Evolutionary conservation across 2,797 vertebrate genomes (phyloP).

Genomic region (Myripristis jacobus): DNA sequence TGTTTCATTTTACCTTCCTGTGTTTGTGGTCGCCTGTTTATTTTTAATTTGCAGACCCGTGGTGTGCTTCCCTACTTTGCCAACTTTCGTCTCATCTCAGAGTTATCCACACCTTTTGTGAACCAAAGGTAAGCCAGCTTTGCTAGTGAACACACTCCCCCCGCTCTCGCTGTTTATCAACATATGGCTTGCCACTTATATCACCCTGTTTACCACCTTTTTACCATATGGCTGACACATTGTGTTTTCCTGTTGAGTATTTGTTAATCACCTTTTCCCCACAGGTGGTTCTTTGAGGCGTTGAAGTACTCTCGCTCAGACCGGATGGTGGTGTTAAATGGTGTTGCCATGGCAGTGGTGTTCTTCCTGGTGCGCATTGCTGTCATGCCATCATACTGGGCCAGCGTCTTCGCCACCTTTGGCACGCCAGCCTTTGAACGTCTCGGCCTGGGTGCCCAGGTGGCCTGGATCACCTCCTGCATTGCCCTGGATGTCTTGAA

Average conservation of each 20-base stretch:
- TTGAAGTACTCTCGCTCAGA: constrained; percentile 82
- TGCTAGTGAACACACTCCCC: background rate
- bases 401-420: constrained; percentile 84
- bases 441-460: constrained; percentile 84
- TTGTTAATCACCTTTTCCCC: background rate
- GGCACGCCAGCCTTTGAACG: constrained; percentile 83
- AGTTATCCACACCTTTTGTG: constrained; percentile 88
- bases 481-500: constrained; percentile 86
- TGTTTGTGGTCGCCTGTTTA: background rate
- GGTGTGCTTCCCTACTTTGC: constrained; percentile 87
- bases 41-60: constrained; percentile 75
- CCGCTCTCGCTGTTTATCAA: too few species aligned
- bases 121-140: constrained; percentile 82
- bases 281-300: constrained; percentile 86
- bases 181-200: background rate
- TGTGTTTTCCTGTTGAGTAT: background rate
- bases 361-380: constrained; percentile 87
- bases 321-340: constrained; percentile 81
- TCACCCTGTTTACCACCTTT: background rate
- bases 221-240: too few species aligned
- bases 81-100: constrained; percentile 90
- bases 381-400: constrained; percentile 87
- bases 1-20: background rate
- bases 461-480: constrained; percentile 89
- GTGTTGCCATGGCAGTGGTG: constrained; percentile 81